Evolutionary conservation across 2,797 vertebrate genomes (phyloP).

Genomic region (Simalia tracyae): DNA sequence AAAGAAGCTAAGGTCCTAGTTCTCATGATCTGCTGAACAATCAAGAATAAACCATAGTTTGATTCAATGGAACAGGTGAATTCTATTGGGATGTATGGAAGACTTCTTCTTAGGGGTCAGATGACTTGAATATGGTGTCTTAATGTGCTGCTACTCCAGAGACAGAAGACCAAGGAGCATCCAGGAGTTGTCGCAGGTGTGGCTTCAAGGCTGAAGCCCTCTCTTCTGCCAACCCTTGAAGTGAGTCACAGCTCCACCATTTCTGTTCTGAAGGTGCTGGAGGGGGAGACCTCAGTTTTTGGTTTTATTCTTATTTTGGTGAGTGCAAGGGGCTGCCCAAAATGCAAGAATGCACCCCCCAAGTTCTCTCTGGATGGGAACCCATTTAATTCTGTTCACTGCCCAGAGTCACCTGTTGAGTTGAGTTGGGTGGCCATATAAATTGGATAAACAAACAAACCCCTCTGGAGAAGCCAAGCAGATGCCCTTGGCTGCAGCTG

Average conservation of each 20-base stretch:
- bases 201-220: background rate
- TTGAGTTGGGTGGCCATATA: background rate
- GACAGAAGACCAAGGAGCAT: too few relatives aligned
- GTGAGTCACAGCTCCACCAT: background rate
- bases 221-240: background rate
- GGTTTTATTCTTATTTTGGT: background rate
- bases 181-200: background rate
- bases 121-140: background rate
- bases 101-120: background rate
- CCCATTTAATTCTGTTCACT: background rate
- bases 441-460: background rate
- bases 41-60: background rate
- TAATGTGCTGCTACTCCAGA: background rate
- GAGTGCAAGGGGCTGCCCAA: background rate
- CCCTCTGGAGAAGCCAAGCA: background rate
- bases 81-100: background rate
- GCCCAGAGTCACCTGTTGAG: background rate
- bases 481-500: accelerated
- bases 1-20: background rate
- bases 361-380: background rate
- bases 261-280: background rate
- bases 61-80: background rate
- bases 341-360: background rate
- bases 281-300: background rate
- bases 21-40: background rate